These are phyloP conservation scores for Microplitis manilae DNA, from an alignment of 2,888 invertebrate species.

Conservation along the genomic window DNA sequence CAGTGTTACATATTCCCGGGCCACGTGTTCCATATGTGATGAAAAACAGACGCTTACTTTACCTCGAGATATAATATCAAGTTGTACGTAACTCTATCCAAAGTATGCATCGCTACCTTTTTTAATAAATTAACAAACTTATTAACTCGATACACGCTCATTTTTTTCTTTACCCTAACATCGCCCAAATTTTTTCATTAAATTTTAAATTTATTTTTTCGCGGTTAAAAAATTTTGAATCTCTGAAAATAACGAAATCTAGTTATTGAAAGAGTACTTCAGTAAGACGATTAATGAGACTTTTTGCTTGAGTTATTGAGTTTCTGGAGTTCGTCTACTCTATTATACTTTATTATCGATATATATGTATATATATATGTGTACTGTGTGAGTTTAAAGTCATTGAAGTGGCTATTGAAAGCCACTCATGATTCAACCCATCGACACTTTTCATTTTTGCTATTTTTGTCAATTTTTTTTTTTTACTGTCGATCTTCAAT, in stretches of 20 bases:
- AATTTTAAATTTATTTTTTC: not conserved
- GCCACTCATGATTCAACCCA: conserved; percentile 33
- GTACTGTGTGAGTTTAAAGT: conserved; percentile 16
- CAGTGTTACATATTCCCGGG: conserved; percentile 40
- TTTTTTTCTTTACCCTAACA: not conserved
- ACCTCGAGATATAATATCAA: conserved; percentile 32
- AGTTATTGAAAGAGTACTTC: not conserved
- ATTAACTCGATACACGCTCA: not conserved
- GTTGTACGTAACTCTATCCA: conserved; percentile 31
- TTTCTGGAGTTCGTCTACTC: conserved; percentile 20
- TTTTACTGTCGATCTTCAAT: not conserved
- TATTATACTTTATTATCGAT: not conserved
- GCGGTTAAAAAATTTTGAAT: not conserved
- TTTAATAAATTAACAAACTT: conserved; percentile 1
- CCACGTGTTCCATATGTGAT: conserved; percentile 65
- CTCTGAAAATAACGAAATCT: not conserved
- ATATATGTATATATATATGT: conserved; percentile 24
- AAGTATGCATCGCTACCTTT: conserved; percentile 2
- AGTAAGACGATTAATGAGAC: not conserved
- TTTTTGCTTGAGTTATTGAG: not conserved
- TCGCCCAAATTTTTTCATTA: too few species aligned
- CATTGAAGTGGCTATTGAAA: conserved; percentile 43
- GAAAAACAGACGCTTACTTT: conserved; percentile 58
- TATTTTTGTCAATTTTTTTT: conserved; percentile 5
- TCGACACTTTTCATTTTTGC: conserved; percentile 39